Conservation (phyloP, 2,888 invertebrate genomes). For the Helicoverpa assulta region DNA sequence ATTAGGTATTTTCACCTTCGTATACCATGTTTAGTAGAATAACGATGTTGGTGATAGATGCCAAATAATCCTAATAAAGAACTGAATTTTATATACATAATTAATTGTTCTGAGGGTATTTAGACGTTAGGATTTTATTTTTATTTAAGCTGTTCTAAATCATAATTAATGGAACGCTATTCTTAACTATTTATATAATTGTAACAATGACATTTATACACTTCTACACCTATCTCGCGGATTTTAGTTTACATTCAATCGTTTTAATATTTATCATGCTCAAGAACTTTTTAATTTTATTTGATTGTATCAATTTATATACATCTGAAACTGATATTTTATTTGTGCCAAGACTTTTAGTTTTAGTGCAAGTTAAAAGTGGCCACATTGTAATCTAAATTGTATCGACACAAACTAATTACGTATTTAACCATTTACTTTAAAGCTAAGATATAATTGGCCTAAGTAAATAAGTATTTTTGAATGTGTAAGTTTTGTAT, state of each 20-base stretch:
- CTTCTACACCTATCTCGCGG: conserved; percentile 36
- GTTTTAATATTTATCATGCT: conserved; percentile 71
- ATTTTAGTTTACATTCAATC: conserved; percentile 53
- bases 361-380: conserved; percentile 78
- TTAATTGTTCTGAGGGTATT: conserved; percentile 90
- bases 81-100: conserved; percentile 90
- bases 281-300: conserved; percentile 71
- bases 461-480: conserved; percentile 87
- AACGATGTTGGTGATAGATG: conserved; percentile 89
- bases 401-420: conserved; percentile 68
- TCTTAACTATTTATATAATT: conserved; percentile 72
- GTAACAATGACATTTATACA: conserved; percentile 53
- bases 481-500: conserved; percentile 84
- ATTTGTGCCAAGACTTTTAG: conserved; percentile 88
- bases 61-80: conserved; percentile 90
- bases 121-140: conserved; percentile 86
- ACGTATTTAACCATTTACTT: conserved; percentile 75
- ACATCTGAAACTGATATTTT: conserved; percentile 77
- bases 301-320: conserved; percentile 67
- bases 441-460: conserved; percentile 80
- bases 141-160: conserved; percentile 77
- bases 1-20: conserved; percentile 87
- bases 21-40: conserved; percentile 88
- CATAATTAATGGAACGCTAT: conserved; percentile 65
- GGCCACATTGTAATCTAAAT: conserved; percentile 72